Percentiles rank a stretch among this genome's conserved stretches.
These are phyloP conservation scores for Mesochorus sp. DNA, from an alignment of 2,888 invertebrate genomes.

Conservation along the genomic window DNA sequence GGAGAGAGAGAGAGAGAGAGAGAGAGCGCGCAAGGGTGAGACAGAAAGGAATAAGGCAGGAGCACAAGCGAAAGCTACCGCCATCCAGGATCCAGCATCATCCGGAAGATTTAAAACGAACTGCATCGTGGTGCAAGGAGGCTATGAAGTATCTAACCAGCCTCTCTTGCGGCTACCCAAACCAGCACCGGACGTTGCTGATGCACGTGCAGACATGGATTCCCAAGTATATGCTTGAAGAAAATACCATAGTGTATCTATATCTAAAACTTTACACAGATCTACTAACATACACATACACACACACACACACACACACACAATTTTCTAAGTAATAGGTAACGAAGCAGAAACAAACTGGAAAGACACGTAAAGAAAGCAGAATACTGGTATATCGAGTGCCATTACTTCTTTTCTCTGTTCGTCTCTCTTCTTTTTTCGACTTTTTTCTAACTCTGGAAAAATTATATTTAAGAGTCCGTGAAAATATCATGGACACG, in stretches of 20 bases:
- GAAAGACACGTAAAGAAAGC: constrained; percentile 6
- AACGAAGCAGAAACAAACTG: constrained; percentile 14
- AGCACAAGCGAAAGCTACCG: constrained; percentile 17
- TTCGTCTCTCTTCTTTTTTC: too few species aligned
- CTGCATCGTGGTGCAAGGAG: constrained; percentile 59
- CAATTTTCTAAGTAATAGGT: not conserved
- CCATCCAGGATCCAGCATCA: constrained; percentile 63
- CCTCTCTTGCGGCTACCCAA: constrained; percentile 26
- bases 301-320: not conserved
- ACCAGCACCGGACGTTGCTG: constrained; percentile 33
- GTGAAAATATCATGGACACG: not conserved
- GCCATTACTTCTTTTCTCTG: constrained; percentile 34
- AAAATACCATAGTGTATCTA: not conserved
- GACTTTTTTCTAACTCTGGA: constrained; percentile 55
- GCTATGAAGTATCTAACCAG: constrained; percentile 63
- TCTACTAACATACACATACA: not conserved
- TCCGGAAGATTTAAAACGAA: constrained; percentile 76
- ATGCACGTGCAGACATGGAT: constrained; percentile 36
- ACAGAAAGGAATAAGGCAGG: constrained; percentile 24
- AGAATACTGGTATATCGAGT: constrained; percentile 28
- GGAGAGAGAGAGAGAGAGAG: constrained; percentile 37
- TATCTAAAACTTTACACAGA: not conserved
- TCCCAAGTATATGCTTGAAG: constrained; percentile 4
- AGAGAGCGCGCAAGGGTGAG: too few species aligned
- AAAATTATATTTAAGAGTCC: constrained; percentile 59